These are phyloP conservation scores for Eleginops maclovinus DNA, from an alignment of 2,113 vertebrate species.

Conservation along the genomic window DNA sequence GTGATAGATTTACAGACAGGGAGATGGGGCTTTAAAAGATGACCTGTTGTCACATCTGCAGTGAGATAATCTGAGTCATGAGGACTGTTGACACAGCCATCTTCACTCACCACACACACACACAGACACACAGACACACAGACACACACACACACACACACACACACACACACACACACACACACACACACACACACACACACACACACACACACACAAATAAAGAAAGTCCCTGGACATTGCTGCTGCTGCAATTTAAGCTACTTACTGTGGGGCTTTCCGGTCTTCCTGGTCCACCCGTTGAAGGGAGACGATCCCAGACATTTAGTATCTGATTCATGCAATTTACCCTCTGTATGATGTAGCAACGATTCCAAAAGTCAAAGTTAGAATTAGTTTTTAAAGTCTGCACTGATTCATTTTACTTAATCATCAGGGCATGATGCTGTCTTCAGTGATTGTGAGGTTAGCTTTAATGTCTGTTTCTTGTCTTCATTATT, in stretches of 20 bases:
- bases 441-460: no score
- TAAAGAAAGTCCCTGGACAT: constrained; percentile 27
- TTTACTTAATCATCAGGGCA: no score
- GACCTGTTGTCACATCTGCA: constrained; percentile 84
- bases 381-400: no score
- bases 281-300: no score
- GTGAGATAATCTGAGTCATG: constrained; percentile 81
- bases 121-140: constrained; percentile 36
- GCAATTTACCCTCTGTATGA: no score
- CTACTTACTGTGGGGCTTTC: constrained; percentile 37
- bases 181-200: constrained; percentile 42
- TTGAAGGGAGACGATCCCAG: no score
- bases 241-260: constrained; percentile 34
- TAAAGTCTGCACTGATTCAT: no score
- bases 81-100: constrained; percentile 75
- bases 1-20: constrained; percentile 72
- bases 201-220: constrained; percentile 28
- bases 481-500: no score
- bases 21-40: constrained; percentile 78
- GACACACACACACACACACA: constrained; percentile 28
- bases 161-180: constrained; percentile 18
- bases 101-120: constrained; percentile 26
- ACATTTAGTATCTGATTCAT: no score
- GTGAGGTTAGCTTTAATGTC: no score
- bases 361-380: no score